Evolutionary conservation across 1,140 invertebrate species (phyloP).

Genomic region (Caerostris extrusa): DNA sequence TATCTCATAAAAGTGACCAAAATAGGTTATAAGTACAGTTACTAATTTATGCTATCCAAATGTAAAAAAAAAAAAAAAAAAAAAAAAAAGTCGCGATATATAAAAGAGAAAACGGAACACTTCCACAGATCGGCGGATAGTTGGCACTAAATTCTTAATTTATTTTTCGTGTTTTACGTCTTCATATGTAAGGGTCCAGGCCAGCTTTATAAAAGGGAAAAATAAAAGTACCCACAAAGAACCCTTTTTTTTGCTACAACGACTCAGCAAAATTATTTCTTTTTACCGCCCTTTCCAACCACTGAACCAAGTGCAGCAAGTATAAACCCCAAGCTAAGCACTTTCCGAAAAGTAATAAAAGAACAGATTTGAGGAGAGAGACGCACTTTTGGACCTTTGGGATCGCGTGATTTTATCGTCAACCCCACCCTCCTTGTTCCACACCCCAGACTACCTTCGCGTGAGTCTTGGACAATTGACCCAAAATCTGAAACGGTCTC

Average conservation of each 20-base stretch:
- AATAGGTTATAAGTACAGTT: no score
- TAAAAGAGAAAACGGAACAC: not conserved
- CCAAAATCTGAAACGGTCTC: conserved; percentile 27
- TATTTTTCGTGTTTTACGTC: not conserved
- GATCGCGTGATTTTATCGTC: conserved; percentile 38
- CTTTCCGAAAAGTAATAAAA: conserved; percentile 27
- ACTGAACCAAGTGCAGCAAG: not conserved
- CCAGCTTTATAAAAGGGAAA: conserved; percentile 18
- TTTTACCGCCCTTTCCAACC: not conserved
- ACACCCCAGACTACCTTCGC: no score
- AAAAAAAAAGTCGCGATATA: no score
- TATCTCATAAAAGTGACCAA: no score
- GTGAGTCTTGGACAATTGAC: conserved; percentile 30
- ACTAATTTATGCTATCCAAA: no score
- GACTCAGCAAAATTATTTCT: conserved; percentile 37
- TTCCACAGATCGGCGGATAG: not conserved
- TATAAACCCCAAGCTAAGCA: conserved; percentile 26
- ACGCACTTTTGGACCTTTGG: not conserved
- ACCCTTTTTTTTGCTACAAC: not conserved
- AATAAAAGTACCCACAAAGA: not conserved
- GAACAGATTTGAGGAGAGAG: conserved; percentile 21
- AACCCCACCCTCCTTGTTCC: not conserved
- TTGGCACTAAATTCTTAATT: conserved; percentile 11
- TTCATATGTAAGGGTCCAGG: not conserved
- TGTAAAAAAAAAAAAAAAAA: no score